A percentile compares a stretch with the other conserved stretches of the same genome.
Conservation (phyloP, 2,797 vertebrate species). For the Leuciscus waleckii region DNA sequence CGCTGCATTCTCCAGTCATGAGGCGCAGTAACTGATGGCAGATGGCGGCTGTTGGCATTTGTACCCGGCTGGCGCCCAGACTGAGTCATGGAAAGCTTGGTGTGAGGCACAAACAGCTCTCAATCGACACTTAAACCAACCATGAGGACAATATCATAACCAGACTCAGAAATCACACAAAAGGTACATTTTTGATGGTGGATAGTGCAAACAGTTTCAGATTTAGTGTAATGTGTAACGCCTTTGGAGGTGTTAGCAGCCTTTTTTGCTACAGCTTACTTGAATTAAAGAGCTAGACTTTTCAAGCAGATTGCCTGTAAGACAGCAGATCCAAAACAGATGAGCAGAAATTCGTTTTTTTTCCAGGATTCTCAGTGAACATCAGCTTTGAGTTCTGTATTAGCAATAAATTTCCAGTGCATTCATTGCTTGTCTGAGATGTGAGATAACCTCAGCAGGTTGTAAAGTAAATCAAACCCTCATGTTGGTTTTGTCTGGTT, state of each 20-base stretch:
- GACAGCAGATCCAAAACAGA: conserved; percentile 36
- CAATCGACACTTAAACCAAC: conserved; percentile 28
- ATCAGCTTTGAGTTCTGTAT: conserved; percentile 43
- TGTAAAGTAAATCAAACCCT: conserved; percentile 38
- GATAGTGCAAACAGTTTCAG: not conserved
- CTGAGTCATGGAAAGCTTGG: conserved; percentile 43
- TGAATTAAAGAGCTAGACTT: conserved; percentile 1
- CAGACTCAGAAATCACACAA: conserved; percentile 1
- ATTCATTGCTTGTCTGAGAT: conserved; percentile 30
- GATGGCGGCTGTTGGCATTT: conserved; percentile 52
- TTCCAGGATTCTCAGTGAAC: conserved; percentile 11
- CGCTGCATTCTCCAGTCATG: conserved; percentile 50
- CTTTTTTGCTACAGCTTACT: conserved; percentile 1
- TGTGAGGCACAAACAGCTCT: conserved; percentile 37
- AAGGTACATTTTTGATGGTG: not conserved
- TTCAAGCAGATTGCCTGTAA: conserved; percentile 31
- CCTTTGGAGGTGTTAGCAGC: not conserved
- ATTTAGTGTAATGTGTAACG: not conserved
- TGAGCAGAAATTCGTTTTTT: conserved; percentile 31
- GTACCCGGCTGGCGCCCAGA: conserved; percentile 43
- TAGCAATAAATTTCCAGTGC: conserved; percentile 40
- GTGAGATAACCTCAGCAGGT: conserved; percentile 32
- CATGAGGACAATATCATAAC: conserved; percentile 35
- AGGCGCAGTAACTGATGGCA: conserved; percentile 50
- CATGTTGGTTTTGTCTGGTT: conserved; percentile 25